Base-by-base conservation (phyloP, 1,140 invertebrate species). In the Drosophila dunni region DNA sequence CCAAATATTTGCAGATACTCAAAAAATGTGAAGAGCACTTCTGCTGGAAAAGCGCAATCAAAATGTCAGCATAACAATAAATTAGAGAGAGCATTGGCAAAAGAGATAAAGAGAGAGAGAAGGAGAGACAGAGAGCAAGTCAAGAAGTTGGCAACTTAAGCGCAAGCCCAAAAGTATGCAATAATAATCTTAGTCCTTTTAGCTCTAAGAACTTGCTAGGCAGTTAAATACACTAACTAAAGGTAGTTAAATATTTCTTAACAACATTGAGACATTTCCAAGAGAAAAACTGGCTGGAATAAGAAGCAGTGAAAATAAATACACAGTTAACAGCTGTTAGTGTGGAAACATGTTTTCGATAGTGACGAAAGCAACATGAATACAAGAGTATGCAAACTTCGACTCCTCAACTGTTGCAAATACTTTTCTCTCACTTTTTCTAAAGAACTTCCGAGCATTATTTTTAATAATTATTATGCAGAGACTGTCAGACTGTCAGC, bases 401-500 rank as follows among this genome's bases (percentile, higher is more conserved):
- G 17, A 8, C 53, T 13, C 7, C 34, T 1, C 10, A 29, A 34
- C n/a, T 11, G 8, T 9, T 17, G 51, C 36, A 17, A 36, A n/a
- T 0, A 9, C 7, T 7, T 15, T 29, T 13, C 11, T 58, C 11
- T 38, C 10, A 9, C 36, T 56, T 40, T 17, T 20, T 56, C 24
- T 65, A n/a, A 64, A 57, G 42, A 51, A 64, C 46, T 66, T 66
- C 36, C n/a, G 45, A 17, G 45, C 51, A 34, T 56, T 57, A 44
- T 65, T 75, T 86, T 85, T 80, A 88, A 89, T 89, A 88, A 88
- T 88, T 75, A 89, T 80, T 75, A 89, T 79, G 64, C 72, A 65
- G 13, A 45, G 24, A 42, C 78, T 76, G 82, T 66, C 78, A 78
- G 79, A 51, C 64, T 76, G 83, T 64, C 75, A 82, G 66, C 72